Conservation (phyloP, 2,888 invertebrate genomes). For the Blastobasis adustella region DNA sequence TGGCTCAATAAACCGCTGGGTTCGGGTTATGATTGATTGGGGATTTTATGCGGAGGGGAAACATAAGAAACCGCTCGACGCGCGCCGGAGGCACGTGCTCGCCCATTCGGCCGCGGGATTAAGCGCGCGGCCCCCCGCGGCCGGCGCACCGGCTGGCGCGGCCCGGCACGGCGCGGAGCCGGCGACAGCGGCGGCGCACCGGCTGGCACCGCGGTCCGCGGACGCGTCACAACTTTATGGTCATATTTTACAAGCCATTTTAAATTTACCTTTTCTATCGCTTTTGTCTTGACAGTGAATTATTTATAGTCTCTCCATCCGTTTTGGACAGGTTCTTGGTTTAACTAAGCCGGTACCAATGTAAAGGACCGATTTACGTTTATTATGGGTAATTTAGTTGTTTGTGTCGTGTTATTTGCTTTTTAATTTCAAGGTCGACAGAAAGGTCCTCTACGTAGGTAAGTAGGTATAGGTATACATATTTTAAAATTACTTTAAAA, state of each 20-base stretch:
- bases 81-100: slow-evolving; percentile 18
- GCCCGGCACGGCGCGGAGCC: slow-evolving; percentile 16
- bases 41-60: slow-evolving; percentile 1
- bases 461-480: no score
- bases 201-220: no score
- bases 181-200: neutral
- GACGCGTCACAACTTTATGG: slow-evolving; percentile 15
- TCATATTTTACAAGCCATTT: slow-evolving; percentile 10
- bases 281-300: slow-evolving; percentile 2
- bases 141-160: slow-evolving; percentile 4
- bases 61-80: slow-evolving; percentile 3
- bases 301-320: slow-evolving; percentile 1
- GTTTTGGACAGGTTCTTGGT: neutral
- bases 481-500: no score
- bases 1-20: slow-evolving; percentile 21
- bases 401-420: neutral
- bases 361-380: neutral
- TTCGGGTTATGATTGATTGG: slow-evolving; percentile 20
- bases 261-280: neutral
- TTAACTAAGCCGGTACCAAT: neutral
- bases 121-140: slow-evolving; percentile 11
- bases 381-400: neutral
- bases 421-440: neutral
- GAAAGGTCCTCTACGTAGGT: neutral
- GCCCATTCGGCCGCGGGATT: slow-evolving; percentile 20